Evolutionary conservation across 2,113 vertebrate genomes (phyloP), one percentile per base, ranked within the genome.

Genomic region (Siniperca knerii): DNA sequence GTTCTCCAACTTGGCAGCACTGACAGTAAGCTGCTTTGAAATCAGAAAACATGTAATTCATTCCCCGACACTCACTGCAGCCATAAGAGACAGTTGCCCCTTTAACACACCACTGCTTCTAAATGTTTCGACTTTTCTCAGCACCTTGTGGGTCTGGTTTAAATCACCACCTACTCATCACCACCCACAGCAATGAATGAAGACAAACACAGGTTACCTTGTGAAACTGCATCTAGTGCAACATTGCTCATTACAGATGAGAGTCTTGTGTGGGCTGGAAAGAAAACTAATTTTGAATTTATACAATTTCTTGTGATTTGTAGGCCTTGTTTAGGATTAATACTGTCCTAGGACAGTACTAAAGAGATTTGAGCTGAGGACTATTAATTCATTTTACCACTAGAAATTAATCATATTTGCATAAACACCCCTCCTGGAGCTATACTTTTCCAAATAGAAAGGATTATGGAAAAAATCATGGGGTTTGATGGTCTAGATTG

Each of bases 21-120:
- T 23, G 80, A 87, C 85, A 83, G 77, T 90, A 88, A 90, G 82
- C 89, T 78, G 84, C 90, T 91, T 90, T 92, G 80, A 93, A 90
- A 93, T 87, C 77, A 84, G 78, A 92, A 88, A 92, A 90, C 82
- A 91, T 90, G 84, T 89, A 76, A 86, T 90, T 90, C 81, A 90
- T 88, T 89, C 85, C 78, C 61, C 62, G 33, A 78, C 82, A 68
- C 82, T 76, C 69, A 20, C 79, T 42, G 71, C 52, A 10, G 87
- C 85, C 60, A 61, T 80, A 71, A 88, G 52, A 72, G 60, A 89
- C 72, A 82, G 68, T 84, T 15, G 9, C 8, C 57, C 66, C 58
- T 80, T 87, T 82, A 77, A 91, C 82, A 78, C 72, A 57, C 15
- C 21, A 1, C 37, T 54, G 79, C 78, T n/a, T 88, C 87, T 8